Conservation (phyloP, 2,888 invertebrate species). For the Graphium colonna region DNA sequence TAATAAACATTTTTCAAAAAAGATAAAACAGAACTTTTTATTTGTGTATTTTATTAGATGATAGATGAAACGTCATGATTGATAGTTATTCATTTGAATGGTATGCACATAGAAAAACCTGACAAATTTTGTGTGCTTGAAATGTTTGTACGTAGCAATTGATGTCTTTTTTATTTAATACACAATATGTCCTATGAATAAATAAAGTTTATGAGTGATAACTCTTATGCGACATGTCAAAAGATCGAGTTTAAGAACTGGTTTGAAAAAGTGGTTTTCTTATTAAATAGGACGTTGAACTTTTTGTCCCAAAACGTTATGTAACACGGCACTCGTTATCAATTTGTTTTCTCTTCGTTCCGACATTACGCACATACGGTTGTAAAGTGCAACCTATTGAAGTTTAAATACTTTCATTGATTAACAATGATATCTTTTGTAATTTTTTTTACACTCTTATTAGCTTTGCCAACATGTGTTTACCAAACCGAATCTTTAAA, state of each 20-base stretch:
- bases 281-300: conserved; percentile 71
- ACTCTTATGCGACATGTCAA: conserved; percentile 46
- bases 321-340: conserved; percentile 52
- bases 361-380: conserved; percentile 34
- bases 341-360: conserved; percentile 58
- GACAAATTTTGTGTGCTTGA: too few relatives aligned
- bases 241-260: conserved; percentile 56
- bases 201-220: conserved; percentile 36
- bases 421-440: not conserved
- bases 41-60: too few relatives aligned
- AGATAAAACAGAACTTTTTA: too few relatives aligned
- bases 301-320: conserved; percentile 60
- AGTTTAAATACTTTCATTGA: conserved; percentile 10
- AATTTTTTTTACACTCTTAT: too few relatives aligned
- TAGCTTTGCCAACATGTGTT: too few relatives aligned
- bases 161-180: too few relatives aligned
- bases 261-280: conserved; percentile 70
- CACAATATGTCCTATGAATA: conserved; percentile 32
- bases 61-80: too few relatives aligned
- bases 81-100: too few relatives aligned
- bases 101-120: too few relatives aligned
- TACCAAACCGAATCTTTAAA: too few relatives aligned
- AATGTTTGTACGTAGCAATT: too few relatives aligned
- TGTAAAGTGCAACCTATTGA: conserved; percentile 4
- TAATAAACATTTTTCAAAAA: too few relatives aligned